These are phyloP conservation scores for Diarsia rubi DNA, from an alignment of 2,888 invertebrate genomes.

Conservation along the genomic window DNA sequence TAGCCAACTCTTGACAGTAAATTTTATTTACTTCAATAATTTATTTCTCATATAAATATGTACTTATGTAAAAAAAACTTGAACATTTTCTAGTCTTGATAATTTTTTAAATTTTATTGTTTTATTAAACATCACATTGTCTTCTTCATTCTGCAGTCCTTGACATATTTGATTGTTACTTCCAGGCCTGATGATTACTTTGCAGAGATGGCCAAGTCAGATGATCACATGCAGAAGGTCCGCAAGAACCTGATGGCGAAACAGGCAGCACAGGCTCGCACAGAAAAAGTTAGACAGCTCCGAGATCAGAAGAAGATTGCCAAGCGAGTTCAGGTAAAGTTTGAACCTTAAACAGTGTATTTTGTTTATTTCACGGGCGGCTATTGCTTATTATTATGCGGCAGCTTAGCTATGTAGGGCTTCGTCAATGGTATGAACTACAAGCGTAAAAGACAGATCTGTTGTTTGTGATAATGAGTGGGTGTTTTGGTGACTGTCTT, in stretches of 20 bases:
- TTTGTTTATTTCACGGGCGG: background rate
- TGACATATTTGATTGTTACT: background rate
- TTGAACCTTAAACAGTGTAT: background rate
- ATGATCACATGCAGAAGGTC: constrained; percentile 99
- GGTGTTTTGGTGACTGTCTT: background rate
- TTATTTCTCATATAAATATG: too few species aligned
- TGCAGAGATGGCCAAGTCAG: constrained; percentile 99
- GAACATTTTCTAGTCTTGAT: background rate
- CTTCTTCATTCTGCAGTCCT: background rate
- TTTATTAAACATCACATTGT: too few species aligned
- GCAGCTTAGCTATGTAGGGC: too few species aligned
- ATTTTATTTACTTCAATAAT: too few species aligned
- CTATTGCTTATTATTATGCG: background rate
- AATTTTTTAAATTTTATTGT: background rate
- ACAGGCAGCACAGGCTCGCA: constrained; percentile 95
- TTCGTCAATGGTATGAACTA: background rate
- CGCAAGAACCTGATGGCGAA: constrained; percentile 95
- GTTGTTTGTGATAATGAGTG: background rate
- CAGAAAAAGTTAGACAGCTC: constrained; percentile 97
- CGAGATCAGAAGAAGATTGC: constrained; percentile 98
- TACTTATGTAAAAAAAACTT: too few species aligned
- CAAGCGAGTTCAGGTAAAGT: constrained; percentile 93
- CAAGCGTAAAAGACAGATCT: background rate
- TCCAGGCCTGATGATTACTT: constrained; percentile 98
- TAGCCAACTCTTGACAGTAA: background rate